These are phyloP conservation scores for Acromyrmex charruanus DNA, from an alignment of 1,140 invertebrate genomes.

Conservation along the genomic window DNA sequence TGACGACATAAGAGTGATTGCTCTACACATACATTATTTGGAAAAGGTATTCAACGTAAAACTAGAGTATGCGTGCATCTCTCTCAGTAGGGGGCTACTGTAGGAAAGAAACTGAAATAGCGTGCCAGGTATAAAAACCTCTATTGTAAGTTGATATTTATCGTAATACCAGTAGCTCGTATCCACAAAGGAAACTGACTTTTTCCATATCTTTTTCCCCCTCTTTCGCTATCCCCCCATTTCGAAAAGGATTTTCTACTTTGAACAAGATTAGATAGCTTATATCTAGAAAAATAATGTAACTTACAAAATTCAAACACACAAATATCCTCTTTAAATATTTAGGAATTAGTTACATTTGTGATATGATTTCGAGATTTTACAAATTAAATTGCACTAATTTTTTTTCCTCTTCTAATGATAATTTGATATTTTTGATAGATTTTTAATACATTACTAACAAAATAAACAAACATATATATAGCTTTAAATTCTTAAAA, in stretches of 20 bases:
- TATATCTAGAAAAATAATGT: background rate
- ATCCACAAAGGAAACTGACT: background rate
- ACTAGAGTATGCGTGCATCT: slow-evolving; percentile 27
- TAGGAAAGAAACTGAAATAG: slow-evolving; percentile 52
- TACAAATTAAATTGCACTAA: background rate
- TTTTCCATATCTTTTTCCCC: background rate
- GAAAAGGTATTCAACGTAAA: background rate
- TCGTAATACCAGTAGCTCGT: slow-evolving; percentile 58
- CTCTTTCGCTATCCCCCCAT: background rate
- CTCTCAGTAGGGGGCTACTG: background rate
- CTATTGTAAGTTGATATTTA: slow-evolving; percentile 57
- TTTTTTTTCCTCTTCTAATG: background rate
- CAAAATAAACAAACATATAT: background rate
- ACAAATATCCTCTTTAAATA: background rate
- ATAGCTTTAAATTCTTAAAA: background rate
- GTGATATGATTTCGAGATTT: background rate
- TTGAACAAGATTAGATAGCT: slow-evolving; percentile 6
- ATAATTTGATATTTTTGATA: background rate
- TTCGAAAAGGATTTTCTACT: slow-evolving; percentile 50
- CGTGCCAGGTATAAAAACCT: slow-evolving; percentile 63
- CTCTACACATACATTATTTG: slow-evolving; percentile 32
- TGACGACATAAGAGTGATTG: slow-evolving; percentile 4
- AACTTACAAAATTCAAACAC: background rate
- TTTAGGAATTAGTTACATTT: background rate
- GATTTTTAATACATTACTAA: background rate